Conservation (phyloP, 2,113 vertebrate species). For the Tursiops truncatus region DNA sequence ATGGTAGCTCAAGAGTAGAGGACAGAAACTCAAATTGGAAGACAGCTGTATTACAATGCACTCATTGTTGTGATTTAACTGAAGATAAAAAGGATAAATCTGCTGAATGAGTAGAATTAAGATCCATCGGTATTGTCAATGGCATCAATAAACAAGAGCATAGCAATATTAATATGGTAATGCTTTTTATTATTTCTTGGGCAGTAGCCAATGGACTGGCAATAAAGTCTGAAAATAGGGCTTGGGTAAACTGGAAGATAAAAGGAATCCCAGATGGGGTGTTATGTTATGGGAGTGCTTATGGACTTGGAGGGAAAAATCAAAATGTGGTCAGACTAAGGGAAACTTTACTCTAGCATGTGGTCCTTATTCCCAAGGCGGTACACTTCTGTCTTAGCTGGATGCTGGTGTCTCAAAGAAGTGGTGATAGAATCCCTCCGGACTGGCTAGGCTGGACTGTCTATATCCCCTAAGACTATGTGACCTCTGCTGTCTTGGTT, state of each 20-base stretch:
- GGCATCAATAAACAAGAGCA: neutral
- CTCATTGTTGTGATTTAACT: neutral
- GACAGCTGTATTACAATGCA: neutral
- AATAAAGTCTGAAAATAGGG: neutral
- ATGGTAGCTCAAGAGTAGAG: neutral
- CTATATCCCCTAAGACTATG: too few species aligned
- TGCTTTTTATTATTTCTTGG: neutral
- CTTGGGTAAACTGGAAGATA: neutral
- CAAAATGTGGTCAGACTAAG: neutral
- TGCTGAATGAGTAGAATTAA: neutral
- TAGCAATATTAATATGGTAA: neutral
- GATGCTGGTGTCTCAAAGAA: neutral
- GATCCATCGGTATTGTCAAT: neutral
- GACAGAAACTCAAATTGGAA: neutral
- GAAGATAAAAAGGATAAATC: neutral
- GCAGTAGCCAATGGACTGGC: neutral
- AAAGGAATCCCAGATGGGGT: neutral
- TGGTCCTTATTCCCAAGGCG: neutral
- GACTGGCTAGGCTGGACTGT: neutral
- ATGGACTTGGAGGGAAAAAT: neutral
- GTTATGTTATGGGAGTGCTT: neutral
- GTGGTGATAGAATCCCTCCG: neutral
- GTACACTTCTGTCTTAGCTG: neutral
- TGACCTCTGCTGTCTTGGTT: neutral
- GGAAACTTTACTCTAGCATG: neutral